phyloP scores from a whole-genome alignment of 2,888 invertebrate species.

The Xestia ashworthii region DNA sequence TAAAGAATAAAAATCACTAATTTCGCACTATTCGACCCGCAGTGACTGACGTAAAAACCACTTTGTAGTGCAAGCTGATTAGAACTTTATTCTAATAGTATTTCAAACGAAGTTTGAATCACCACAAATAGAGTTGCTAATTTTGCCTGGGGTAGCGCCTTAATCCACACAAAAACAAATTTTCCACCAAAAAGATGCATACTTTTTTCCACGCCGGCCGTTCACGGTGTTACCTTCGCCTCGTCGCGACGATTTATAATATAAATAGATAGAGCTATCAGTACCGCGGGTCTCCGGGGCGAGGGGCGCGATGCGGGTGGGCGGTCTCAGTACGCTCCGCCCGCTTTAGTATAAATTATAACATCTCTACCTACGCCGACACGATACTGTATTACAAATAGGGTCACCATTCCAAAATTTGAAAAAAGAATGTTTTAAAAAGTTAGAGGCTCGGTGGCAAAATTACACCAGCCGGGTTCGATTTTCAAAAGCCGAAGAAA shows the following conservation, averaged over 20 bases:
- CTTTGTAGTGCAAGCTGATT: no score
- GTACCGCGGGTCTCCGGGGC: conserved; percentile 43
- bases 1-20: no score
- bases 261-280: conserved; percentile 52
- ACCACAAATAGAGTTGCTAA: no score
- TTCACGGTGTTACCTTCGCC: conserved; percentile 26
- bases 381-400: conserved; percentile 7
- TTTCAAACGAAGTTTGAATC: no score
- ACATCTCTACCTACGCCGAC: conserved; percentile 23
- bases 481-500: not conserved
- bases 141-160: no score
- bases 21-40: no score
- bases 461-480: not conserved
- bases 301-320: conserved; percentile 32
- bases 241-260: conserved; percentile 20
- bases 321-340: conserved; percentile 52
- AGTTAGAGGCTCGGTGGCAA: not conserved
- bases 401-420: conserved; percentile 6
- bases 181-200: conserved; percentile 31
- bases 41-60: no score
- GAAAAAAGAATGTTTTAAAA: not conserved
- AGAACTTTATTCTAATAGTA: no score
- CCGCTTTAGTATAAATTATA: conserved; percentile 48
- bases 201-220: conserved; percentile 8
- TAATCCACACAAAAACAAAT: not conserved